These are phyloP conservation scores for Bettongia penicillata DNA, from an alignment of 2,113 vertebrate species.

Conservation along the genomic window DNA sequence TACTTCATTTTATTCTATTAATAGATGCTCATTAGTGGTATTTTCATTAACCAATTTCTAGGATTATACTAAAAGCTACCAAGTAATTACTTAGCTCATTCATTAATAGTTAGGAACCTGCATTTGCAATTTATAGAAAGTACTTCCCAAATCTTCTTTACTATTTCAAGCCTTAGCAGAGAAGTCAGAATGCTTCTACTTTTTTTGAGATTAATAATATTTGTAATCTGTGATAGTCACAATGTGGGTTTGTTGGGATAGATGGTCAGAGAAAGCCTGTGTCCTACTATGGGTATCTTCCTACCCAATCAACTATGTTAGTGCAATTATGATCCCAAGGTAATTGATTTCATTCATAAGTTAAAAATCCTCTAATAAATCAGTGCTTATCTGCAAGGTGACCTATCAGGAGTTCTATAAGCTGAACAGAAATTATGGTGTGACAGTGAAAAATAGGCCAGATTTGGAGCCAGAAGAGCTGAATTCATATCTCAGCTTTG, in stretches of 20 bases:
- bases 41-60: slow-evolving; percentile 59
- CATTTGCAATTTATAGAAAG: slow-evolving; percentile 21
- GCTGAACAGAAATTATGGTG: neutral
- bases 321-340: neutral
- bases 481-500: neutral
- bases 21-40: slow-evolving; percentile 44
- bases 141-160: neutral
- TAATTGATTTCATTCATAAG: neutral
- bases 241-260: neutral
- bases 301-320: neutral
- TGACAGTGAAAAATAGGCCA: neutral
- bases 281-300: neutral
- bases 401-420: neutral
- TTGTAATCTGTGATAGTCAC: neutral
- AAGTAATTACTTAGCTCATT: slow-evolving; percentile 29
- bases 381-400: neutral
- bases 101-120: slow-evolving; percentile 15
- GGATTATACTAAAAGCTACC: slow-evolving; percentile 55
- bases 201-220: slow-evolving; percentile 23
- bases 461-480: neutral
- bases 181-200: slow-evolving; percentile 10
- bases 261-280: neutral
- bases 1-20: slow-evolving; percentile 52
- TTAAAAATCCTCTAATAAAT: neutral
- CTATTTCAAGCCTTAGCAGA: neutral